Evolutionary conservation across 2,888 invertebrate genomes (phyloP).

Genomic region (Clivina fossor): DNA sequence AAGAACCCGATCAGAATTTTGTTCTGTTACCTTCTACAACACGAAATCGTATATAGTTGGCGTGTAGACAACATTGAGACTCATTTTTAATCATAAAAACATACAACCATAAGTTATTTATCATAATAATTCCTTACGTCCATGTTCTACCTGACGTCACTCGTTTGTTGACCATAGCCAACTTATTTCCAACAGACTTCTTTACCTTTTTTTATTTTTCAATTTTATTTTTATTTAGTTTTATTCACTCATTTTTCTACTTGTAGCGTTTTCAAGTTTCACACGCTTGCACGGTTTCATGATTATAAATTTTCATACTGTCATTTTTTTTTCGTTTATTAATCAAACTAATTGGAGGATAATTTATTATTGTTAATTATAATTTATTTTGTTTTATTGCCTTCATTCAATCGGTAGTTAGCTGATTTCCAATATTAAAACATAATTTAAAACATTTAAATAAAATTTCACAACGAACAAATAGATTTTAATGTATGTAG

Average conservation of each 20-base stretch:
- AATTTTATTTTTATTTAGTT: slow-evolving; percentile 15
- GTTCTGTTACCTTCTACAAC: too few relatives aligned
- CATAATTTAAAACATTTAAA: too few relatives aligned
- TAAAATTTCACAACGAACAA: too few relatives aligned
- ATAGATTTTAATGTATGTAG: too few relatives aligned
- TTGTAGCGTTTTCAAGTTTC: slow-evolving; percentile 21
- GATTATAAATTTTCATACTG: slow-evolving; percentile 23
- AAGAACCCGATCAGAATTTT: too few relatives aligned
- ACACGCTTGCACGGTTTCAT: slow-evolving; percentile 16
- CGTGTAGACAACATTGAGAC: slow-evolving; percentile 44
- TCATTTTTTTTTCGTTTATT: too few relatives aligned
- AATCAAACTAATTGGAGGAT: too few relatives aligned
- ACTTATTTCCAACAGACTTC: slow-evolving; percentile 1
- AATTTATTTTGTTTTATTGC: too few relatives aligned
- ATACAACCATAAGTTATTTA: slow-evolving; percentile 48
- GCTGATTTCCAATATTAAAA: too few relatives aligned
- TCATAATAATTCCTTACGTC: slow-evolving; percentile 40
- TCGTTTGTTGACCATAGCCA: slow-evolving; percentile 19
- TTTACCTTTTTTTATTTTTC: not conserved
- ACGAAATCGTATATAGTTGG: too few relatives aligned
- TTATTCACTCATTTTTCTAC: slow-evolving; percentile 24
- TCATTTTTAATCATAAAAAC: slow-evolving; percentile 49
- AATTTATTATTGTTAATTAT: too few relatives aligned
- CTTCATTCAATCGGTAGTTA: too few relatives aligned
- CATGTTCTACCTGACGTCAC: slow-evolving; percentile 24